These are phyloP conservation scores for Echiichthys vipera DNA, from an alignment of 2,797 vertebrate species.

Conservation along the genomic window DNA sequence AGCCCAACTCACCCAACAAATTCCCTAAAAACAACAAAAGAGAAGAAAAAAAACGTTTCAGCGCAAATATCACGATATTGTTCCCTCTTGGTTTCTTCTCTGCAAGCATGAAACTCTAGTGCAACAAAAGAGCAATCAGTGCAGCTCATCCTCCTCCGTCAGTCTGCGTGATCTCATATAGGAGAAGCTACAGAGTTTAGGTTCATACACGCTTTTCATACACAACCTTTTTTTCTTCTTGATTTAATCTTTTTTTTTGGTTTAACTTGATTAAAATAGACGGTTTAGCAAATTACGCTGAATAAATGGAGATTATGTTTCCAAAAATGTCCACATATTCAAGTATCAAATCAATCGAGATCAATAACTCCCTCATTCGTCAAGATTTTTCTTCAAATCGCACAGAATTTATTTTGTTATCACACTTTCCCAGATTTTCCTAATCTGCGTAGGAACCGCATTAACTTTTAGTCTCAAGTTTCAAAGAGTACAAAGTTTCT, in stretches of 20 bases:
- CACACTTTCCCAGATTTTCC: neutral
- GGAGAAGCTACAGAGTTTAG: conserved; percentile 13
- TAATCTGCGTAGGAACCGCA: conserved; percentile 20
- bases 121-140: conserved; percentile 45
- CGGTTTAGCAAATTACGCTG: neutral
- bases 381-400: neutral
- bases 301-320: neutral
- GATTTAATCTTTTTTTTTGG: too few relatives aligned
- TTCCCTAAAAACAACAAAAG: conserved; percentile 54
- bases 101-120: conserved; percentile 49
- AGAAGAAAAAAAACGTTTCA: conserved; percentile 23
- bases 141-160: conserved; percentile 32
- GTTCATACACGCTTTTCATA: conserved; percentile 17
- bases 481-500: conserved; percentile 50
- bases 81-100: conserved; percentile 53
- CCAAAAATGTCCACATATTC: conserved; percentile 35
- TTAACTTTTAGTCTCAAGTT: neutral
- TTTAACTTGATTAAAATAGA: neutral
- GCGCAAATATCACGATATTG: conserved; percentile 28
- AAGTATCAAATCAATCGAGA: conserved; percentile 28
- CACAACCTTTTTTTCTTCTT: neutral
- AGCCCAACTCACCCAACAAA: conserved; percentile 61
- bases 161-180: neutral
- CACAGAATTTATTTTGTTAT: neutral
- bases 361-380: conserved; percentile 22